Evolutionary conservation across 2,113 vertebrate species (phyloP), one percentile per base, ranked within the genome.

Genomic region (Hippocampus abdominalis): DNA sequence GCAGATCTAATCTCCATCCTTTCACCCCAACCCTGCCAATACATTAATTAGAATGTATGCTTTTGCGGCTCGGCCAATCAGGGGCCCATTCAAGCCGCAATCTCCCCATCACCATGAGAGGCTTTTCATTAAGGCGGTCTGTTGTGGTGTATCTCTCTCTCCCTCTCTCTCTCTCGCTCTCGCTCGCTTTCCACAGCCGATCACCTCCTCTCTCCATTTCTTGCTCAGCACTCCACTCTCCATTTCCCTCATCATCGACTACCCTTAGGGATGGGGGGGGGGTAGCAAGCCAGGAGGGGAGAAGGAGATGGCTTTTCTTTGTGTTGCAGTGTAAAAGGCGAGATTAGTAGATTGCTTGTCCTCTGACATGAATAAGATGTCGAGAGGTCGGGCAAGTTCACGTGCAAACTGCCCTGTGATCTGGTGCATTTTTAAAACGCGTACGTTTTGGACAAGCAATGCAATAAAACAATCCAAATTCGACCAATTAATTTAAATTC

Each of bases 61-160:
- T 78, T 59, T 18, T 32, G 56, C 13, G 27, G 77, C 83, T 81
- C 67, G 56, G 79, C 78, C 87, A 87, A 90, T 89, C 87, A 88
- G 86, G 54, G 48, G 73, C 67, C 79, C 83, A 71, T 89, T 89
- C 78, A 79, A 73, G 73, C 68, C 77, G 71, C 82, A 87, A 89
- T 87, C 83, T 85, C 81, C 76, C 74, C 81, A 86, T 89, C 82
- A 74, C 84, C 81, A 78, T 65, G 66, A 89, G 84, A 87, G 87
- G 82, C 88, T 89, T 88, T 91, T 86, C 85, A 89, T 90, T 89
- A 89, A 78, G 77, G 81, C 70, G 69, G 86, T 86, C 84, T 71
- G 82, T 81, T 71, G 83, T 9, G 49, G 64, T n/a, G n/a, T n/a
- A n/a, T 84, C 81, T 84, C 81, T 84, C 73, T 46, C 81, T 85